Conservation (phyloP, 2,888 invertebrate species). For the Polydrusus cervinus region DNA sequence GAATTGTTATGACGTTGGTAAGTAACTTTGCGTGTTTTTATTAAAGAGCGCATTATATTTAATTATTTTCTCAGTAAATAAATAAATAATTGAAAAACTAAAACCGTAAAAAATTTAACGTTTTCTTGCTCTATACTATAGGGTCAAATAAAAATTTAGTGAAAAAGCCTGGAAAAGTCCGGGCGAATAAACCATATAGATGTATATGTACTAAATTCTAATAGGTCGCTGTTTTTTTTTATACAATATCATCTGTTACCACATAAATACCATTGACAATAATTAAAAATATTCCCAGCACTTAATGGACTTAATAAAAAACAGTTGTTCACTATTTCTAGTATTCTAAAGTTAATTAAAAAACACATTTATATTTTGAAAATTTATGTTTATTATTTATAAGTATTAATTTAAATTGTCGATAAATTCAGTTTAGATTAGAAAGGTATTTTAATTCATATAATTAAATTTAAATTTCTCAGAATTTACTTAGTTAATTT, state of each 20-base stretch:
- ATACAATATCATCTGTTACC: neutral
- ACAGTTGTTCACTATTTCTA: neutral
- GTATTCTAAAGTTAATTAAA: constrained; percentile 4
- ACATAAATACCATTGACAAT: neutral
- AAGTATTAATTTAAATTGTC: constrained; percentile 18
- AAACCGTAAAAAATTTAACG: no score
- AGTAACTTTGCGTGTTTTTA: no score
- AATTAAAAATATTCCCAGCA: constrained; percentile 5
- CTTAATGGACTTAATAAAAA: neutral
- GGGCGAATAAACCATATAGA: no score
- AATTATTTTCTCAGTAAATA: no score
- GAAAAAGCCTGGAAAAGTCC: no score
- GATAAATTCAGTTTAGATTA: constrained; percentile 25
- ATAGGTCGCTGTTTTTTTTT: no score
- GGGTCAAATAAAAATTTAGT: no score
- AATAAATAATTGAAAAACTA: no score
- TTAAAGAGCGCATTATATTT: no score
- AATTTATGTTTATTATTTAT: constrained; percentile 14
- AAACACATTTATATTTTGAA: constrained; percentile 14
- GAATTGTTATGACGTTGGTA: no score
- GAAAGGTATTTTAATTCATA: constrained; percentile 25
- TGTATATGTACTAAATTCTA: no score
- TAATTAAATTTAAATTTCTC: constrained; percentile 12
- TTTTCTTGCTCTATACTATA: no score
- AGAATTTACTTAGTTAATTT: neutral